Evolutionary conservation across 2,113 vertebrate species (phyloP).

Genomic region (Merops nubicus): DNA sequence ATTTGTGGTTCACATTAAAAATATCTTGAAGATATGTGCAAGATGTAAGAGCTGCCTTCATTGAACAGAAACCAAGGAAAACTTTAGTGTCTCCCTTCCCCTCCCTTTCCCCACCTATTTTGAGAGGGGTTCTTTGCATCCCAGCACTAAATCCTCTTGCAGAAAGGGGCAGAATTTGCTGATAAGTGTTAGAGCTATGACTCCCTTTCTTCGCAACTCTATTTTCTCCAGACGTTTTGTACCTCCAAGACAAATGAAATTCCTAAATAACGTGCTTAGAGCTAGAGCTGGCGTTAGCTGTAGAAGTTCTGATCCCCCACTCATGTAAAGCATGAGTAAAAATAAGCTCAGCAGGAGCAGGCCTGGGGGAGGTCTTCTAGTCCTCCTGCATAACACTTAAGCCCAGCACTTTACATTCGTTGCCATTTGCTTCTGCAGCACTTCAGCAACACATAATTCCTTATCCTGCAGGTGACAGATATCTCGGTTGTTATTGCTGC

Average conservation of each 20-base stretch:
- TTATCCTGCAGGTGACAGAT: conserved; percentile 5
- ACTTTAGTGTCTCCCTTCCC: neutral
- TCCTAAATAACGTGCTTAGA: neutral
- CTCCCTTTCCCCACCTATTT: neutral
- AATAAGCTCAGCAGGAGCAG: neutral
- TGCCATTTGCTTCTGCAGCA: neutral
- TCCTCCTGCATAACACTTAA: neutral
- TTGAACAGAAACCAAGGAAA: neutral
- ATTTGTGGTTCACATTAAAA: neutral
- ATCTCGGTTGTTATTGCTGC: neutral
- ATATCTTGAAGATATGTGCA: neutral
- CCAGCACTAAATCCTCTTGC: neutral
- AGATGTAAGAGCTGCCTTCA: neutral
- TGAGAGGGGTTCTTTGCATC: neutral
- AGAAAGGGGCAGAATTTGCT: neutral
- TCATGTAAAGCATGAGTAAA: neutral
- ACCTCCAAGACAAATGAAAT: neutral
- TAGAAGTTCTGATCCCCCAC: neutral
- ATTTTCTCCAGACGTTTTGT: neutral
- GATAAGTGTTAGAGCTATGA: neutral
- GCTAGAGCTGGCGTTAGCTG: neutral
- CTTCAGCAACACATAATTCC: neutral
- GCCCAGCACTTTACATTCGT: neutral
- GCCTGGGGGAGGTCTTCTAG: neutral
- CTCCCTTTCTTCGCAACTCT: neutral